Evolutionary conservation across 1,140 invertebrate genomes (phyloP), one percentile per base, ranked within the genome.

Genomic region (Mylabris phalerata): DNA sequence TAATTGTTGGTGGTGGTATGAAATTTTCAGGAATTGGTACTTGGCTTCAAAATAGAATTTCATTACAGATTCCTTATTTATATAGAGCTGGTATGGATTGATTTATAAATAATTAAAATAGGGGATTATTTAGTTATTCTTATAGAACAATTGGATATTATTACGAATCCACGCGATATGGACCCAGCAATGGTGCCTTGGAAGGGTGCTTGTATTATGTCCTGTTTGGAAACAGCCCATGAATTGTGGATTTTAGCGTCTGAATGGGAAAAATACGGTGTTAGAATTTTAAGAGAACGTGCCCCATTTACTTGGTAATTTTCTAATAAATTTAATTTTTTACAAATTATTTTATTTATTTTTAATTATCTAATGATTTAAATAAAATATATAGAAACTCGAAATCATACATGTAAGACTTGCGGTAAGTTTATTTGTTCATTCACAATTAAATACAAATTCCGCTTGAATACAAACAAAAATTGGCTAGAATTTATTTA

Each of bases 171-270:
- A 0, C 90, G 96, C 75, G 93, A 96, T 67, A 89, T 94, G 78
- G 93, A 96, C 75, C 87, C 92, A 1, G 82, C 87, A 19, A 87
- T 92, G 75, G 89, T 89, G 0, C 80, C 89, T 0, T 97, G 94
- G 94, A 97, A 96, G 76, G 95, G 95, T 7, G 94, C 93, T 3
- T 87, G 92, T 3, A 89, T 98, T 10, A 85, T 97, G 82, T 91
- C 90, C 2, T 93, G 91, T 75, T 73, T 93, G 44, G 95, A 98
- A 75, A 92, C 93, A 1, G 90, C 92, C 0, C 88, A 92, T 61
- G 95, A 98, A 75, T 74, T 98, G 1, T 98, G 94, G 93, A 95
- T 98, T 47, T 81, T 81, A 51, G 82, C 85, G 43, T 77, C 79
- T 47, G 94, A 97, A 75, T 98, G 93, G 93, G 82, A 86, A 59